Evolutionary conservation across 2,888 invertebrate species (phyloP).

Genomic region (Schizotus pectinicornis): DNA sequence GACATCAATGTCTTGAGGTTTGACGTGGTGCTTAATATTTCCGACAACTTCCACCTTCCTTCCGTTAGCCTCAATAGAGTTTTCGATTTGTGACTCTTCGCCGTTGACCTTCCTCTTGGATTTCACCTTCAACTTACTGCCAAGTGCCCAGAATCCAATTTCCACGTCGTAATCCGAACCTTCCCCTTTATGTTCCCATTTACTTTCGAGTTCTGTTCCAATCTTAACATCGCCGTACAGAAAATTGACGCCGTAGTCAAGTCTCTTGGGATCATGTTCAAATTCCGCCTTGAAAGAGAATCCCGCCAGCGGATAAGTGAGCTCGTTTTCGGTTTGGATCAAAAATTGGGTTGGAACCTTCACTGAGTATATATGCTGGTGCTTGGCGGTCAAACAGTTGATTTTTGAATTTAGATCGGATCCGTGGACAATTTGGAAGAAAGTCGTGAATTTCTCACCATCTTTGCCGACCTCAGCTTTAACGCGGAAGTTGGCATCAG

Average conservation of each 20-base stretch:
- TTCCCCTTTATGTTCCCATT: slow-evolving; percentile 54
- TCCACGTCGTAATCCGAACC: slow-evolving; percentile 64
- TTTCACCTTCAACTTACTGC: slow-evolving; percentile 62
- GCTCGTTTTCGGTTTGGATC: slow-evolving; percentile 62
- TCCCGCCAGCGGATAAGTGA: slow-evolving; percentile 62
- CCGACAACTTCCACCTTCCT: slow-evolving; percentile 70
- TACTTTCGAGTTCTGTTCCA: slow-evolving; percentile 59
- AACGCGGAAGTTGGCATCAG: slow-evolving; percentile 66
- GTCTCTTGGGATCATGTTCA: slow-evolving; percentile 63
- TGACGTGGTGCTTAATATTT: slow-evolving; percentile 63
- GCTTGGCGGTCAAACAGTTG: slow-evolving; percentile 62
- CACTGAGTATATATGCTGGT: slow-evolving; percentile 29
- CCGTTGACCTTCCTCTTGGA: slow-evolving; percentile 65
- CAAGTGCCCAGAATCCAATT: slow-evolving; percentile 62
- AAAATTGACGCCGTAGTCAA: slow-evolving; percentile 65
- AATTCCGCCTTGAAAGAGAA: slow-evolving; percentile 61
- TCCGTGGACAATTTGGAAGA: slow-evolving; percentile 64
- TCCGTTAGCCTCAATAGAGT: slow-evolving; percentile 65
- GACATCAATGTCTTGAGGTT: slow-evolving; percentile 63
- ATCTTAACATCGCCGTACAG: slow-evolving; percentile 66
- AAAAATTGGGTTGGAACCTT: slow-evolving; percentile 55
- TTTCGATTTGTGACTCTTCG: slow-evolving; percentile 67
- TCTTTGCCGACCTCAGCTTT: slow-evolving; percentile 60
- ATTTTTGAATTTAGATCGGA: slow-evolving; percentile 64
- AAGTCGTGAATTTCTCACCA: slow-evolving; percentile 36